Evolutionary conservation across 2,113 vertebrate species (phyloP), one percentile per base, ranked within the genome.

Genomic region (Syngnathus floridae): DNA sequence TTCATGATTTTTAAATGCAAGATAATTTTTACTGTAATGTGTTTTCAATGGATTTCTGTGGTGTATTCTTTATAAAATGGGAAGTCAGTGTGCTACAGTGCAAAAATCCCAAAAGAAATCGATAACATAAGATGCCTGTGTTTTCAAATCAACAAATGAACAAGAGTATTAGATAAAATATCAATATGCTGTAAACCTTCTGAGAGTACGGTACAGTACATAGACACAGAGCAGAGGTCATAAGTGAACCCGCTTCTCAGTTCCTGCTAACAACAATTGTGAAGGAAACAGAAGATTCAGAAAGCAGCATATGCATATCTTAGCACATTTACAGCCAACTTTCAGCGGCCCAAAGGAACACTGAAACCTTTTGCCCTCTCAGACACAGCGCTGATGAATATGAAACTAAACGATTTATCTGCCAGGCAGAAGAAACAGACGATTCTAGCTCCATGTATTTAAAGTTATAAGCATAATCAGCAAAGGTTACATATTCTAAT

Each of bases 281-380:
- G 48, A 51, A 51, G 48, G 48, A 51, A 49, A n/a, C 19, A 49
- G 21, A 51, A 21, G 48, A 10, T 7, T 69, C 75, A 13, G 71
- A 54, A 52, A 66, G 55, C 64, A 71, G 72, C 74, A 78, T 80
- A 67, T 75, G 59, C 62, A 69, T 81, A 71, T 62, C 38, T 36
- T 37, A 67, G 66, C 67, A 80, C 66, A 67, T 73, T 76, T 51
- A 19, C 41, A 16, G 31, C 62, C 62, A 76, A 57, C 4, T 56
- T 31, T 21, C 57, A 16, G 57, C 61, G 65, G 65, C 76, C 73
- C 68, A 1, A 41, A 78, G 73, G 79, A 31, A 67, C 56, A 41
- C 59, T 38, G 16, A 64, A 58, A 72, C 67, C 69, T 66, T 65
- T 35, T 64, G 35, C 31, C 36, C 9, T 35, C 46, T n/a, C 46